A percentile compares a stretch with the other conserved stretches of the same genome.
These are phyloP conservation scores for Numenius arquata DNA, from an alignment of 2,113 vertebrate genomes.

Conservation along the genomic window DNA sequence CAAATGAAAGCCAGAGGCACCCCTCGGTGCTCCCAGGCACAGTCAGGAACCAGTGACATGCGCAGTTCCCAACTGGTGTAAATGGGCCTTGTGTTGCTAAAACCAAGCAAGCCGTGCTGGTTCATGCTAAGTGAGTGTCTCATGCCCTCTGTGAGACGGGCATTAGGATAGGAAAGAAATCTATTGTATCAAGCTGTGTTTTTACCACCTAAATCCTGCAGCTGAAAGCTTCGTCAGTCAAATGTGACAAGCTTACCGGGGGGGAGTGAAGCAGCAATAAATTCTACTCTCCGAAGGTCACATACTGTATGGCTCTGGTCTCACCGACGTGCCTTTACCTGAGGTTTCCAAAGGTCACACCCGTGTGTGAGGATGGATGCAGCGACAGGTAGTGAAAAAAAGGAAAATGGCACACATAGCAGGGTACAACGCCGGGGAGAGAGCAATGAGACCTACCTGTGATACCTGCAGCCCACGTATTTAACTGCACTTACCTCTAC, in stretches of 20 bases:
- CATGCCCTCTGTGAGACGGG: not conserved
- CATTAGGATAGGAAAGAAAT: not conserved
- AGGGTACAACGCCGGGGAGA: accelerated
- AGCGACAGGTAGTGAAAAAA: not conserved
- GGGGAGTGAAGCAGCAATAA: not conserved
- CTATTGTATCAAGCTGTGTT: not conserved
- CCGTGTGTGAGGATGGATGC: too few species aligned
- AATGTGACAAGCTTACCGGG: not conserved
- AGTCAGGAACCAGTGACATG: not conserved
- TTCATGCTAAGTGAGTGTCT: not conserved
- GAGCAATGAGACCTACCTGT: not conserved
- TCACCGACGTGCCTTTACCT: not conserved
- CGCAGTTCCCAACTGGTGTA: not conserved
- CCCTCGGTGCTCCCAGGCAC: not conserved
- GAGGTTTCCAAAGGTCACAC: not conserved
- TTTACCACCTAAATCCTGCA: not conserved
- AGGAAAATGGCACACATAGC: accelerated
- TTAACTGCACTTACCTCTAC: not conserved
- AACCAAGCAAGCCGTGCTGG: not conserved
- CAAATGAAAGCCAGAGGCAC: not conserved
- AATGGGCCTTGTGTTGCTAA: not conserved
- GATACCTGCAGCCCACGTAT: not conserved
- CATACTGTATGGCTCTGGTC: not conserved
- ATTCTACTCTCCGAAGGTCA: not conserved
- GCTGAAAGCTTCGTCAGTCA: not conserved